Evolutionary conservation across 53 echinoderm and acorn worm genomes (phyloP).

Genomic region (Echinometra lucunter): DNA sequence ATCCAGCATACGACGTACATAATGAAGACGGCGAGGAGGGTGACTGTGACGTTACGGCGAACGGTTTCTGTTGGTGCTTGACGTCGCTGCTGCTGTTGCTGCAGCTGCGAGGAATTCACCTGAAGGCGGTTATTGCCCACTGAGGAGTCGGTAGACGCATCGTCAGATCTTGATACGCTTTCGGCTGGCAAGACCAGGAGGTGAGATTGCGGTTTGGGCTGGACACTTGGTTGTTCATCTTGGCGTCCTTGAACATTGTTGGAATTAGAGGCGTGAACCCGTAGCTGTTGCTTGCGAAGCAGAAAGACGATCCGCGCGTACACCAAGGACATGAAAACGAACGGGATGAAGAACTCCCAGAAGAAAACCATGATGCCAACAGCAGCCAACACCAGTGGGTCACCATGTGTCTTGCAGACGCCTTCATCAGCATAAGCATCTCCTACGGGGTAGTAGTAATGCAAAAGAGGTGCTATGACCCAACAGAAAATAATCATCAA

Average conservation of each 20-base stretch:
- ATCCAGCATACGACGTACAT: slow-evolving; percentile 10
- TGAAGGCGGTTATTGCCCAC: neutral
- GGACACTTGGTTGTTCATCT: neutral
- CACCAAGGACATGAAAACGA: slow-evolving; percentile 74
- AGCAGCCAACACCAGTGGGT: slow-evolving; percentile 26
- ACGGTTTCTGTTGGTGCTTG: neutral
- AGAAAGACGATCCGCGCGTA: slow-evolving; percentile 75
- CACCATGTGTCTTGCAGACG: slow-evolving; percentile 29
- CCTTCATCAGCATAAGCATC: slow-evolving; percentile 68
- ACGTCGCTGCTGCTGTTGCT: neutral
- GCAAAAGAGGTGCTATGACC: slow-evolving; percentile 71
- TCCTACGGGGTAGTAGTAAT: slow-evolving; percentile 74
- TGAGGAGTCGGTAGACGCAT: neutral
- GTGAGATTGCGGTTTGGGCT: neutral
- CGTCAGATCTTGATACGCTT: neutral
- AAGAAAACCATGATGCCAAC: slow-evolving; percentile 75
- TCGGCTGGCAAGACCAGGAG: neutral
- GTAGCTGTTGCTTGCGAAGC: slow-evolving; percentile 70
- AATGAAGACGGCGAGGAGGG: neutral
- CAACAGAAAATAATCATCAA: slow-evolving; percentile 71
- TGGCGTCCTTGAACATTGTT: neutral
- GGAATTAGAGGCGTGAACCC: slow-evolving; percentile 45
- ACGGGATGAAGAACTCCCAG: slow-evolving; percentile 79
- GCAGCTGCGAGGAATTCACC: neutral
- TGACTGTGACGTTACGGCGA: neutral